Evolutionary conservation across 2,888 invertebrate species (phyloP).

Genomic region (Unio pictorum): DNA sequence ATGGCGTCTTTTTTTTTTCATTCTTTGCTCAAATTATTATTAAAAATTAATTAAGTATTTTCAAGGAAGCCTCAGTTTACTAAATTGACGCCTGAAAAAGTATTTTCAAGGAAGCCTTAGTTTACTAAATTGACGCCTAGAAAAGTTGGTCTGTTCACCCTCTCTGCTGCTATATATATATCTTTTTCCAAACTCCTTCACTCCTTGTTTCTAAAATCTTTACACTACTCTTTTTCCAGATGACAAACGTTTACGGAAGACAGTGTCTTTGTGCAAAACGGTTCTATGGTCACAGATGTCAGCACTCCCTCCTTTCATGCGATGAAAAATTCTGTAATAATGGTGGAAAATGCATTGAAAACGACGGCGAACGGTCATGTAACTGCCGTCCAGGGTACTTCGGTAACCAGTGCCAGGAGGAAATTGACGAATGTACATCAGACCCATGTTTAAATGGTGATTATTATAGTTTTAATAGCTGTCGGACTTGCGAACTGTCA

Average conservation of each 20-base stretch:
- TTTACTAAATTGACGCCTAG: too few relatives aligned
- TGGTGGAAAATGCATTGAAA: constrained; percentile 41
- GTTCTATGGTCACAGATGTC: constrained; percentile 45
- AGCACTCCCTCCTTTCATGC: constrained; percentile 39
- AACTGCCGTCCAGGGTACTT: constrained; percentile 36
- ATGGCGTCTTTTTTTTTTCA: too few relatives aligned
- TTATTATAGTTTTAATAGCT: not conserved
- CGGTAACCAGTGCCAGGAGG: constrained; percentile 43
- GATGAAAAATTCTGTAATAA: constrained; percentile 40
- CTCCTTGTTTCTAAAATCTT: not conserved
- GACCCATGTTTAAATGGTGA: constrained; percentile 50
- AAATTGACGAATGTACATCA: constrained; percentile 43
- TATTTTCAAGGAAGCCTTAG: too few relatives aligned
- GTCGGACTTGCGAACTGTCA: too few relatives aligned
- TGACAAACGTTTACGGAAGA: constrained; percentile 14
- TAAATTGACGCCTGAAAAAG: too few relatives aligned
- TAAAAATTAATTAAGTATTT: too few relatives aligned
- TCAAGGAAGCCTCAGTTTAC: too few relatives aligned
- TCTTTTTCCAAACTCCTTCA: not conserved
- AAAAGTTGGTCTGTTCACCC: too few relatives aligned
- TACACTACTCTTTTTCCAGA: constrained; percentile 18
- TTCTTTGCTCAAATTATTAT: too few relatives aligned
- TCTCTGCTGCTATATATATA: too few relatives aligned
- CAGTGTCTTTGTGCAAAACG: constrained; percentile 39
- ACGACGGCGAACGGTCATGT: constrained; percentile 34